phyloP scores from a whole-genome alignment of 2,888 invertebrate species.

The Blera fallax region DNA sequence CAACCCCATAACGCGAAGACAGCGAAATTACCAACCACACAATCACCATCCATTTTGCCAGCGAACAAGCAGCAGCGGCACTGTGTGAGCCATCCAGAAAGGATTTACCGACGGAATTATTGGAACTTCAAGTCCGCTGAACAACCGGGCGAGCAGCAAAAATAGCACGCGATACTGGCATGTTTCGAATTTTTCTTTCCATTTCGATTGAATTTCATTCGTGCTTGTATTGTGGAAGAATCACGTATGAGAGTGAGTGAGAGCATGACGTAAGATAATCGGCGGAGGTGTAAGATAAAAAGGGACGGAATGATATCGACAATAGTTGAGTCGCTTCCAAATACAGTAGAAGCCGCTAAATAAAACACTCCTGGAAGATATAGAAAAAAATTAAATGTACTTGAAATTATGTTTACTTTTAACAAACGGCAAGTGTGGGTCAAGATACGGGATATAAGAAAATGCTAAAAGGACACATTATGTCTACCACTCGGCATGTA shows the following conservation, averaged over 20 bases:
- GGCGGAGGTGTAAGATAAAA: neutral
- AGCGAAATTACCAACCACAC: constrained; percentile 6
- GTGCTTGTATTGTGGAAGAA: constrained; percentile 33
- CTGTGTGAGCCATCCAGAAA: constrained; percentile 38
- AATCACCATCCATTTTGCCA: too few relatives aligned
- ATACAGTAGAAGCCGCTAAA: constrained; percentile 23
- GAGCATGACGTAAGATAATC: neutral
- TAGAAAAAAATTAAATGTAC: too few relatives aligned
- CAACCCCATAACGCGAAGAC: neutral
- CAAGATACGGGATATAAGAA: too few relatives aligned
- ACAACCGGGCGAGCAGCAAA: constrained; percentile 61
- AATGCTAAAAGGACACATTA: too few relatives aligned
- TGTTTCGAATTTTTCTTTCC: constrained; percentile 70
- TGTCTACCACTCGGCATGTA: too few relatives aligned
- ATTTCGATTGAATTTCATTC: constrained; percentile 43
- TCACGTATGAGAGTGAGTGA: neutral
- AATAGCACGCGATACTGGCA: constrained; percentile 28
- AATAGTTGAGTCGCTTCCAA: constrained; percentile 10
- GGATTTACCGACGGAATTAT: constrained; percentile 66
- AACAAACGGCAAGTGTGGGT: too few relatives aligned
- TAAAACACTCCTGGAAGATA: too few relatives aligned
- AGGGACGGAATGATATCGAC: neutral
- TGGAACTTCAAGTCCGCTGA: constrained; percentile 73
- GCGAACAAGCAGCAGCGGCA: neutral
- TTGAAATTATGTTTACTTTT: too few relatives aligned